phyloP scores from a whole-genome alignment of 2,888 invertebrate genomes.

The Lycia hirtaria region DNA sequence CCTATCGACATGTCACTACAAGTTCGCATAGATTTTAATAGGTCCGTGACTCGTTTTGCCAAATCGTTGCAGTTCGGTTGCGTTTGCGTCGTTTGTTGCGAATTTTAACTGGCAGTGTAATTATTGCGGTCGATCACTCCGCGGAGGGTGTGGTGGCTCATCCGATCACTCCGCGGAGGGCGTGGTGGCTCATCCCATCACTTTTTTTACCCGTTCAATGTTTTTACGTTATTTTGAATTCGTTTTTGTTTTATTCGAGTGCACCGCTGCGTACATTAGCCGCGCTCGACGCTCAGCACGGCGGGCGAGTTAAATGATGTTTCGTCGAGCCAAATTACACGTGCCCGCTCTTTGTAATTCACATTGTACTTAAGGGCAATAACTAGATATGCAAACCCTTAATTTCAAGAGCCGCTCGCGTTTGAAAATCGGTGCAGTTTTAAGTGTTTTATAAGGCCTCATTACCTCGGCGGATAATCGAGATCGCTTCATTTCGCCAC shows the following conservation, averaged over 20 bases:
- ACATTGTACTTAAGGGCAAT: constrained; percentile 84
- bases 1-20: constrained; percentile 42
- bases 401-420: constrained; percentile 71
- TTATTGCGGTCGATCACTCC: constrained; percentile 72
- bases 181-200: constrained; percentile 75
- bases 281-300: constrained; percentile 66
- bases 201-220: constrained; percentile 74
- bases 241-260: constrained; percentile 77
- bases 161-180: constrained; percentile 73
- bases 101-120: constrained; percentile 76
- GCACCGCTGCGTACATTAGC: constrained; percentile 72
- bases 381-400: constrained; percentile 75
- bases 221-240: constrained; percentile 79
- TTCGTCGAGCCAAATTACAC: constrained; percentile 81
- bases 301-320: constrained; percentile 78
- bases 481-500: constrained; percentile 52
- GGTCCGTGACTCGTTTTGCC: constrained; percentile 38
- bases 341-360: constrained; percentile 75
- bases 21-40: constrained; percentile 42
- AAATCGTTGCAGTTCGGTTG: constrained; percentile 33
- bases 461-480: constrained; percentile 50
- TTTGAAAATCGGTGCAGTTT: constrained; percentile 64
- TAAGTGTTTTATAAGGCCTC: constrained; percentile 63
- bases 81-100: constrained; percentile 52
- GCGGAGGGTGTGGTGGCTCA: constrained; percentile 72